These are phyloP conservation scores for Hymenopus coronatus DNA, from an alignment of 2,888 invertebrate species.

Conservation along the genomic window DNA sequence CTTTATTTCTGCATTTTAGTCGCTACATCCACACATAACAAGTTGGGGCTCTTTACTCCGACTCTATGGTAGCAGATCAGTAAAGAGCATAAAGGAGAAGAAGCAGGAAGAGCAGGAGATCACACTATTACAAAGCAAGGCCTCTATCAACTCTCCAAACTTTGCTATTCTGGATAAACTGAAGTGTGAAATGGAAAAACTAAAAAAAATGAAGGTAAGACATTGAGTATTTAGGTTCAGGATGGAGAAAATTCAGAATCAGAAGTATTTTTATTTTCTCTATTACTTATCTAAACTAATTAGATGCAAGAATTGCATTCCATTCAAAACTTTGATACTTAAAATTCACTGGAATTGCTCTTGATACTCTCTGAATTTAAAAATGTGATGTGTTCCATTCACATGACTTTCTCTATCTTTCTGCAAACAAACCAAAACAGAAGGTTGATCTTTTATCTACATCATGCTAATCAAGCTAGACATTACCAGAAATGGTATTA, in stretches of 20 bases:
- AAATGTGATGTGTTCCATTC: no score
- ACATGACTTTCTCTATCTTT: no score
- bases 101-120: conserved; percentile 91
- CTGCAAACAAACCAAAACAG: no score
- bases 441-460: no score
- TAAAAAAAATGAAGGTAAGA: conserved; percentile 57
- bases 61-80: conserved; percentile 87
- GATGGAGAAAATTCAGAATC: not conserved
- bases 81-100: conserved; percentile 88
- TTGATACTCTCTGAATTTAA: no score
- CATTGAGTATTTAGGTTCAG: not conserved
- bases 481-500: no score
- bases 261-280: not conserved
- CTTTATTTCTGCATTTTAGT: conserved; percentile 49
- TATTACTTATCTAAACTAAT: not conserved
- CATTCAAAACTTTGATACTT: no score
- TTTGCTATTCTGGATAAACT: conserved; percentile 85
- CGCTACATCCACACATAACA: conserved; percentile 89
- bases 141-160: conserved; percentile 87
- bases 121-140: conserved; percentile 83
- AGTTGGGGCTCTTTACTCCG: conserved; percentile 94
- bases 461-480: no score
- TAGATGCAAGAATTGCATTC: no score
- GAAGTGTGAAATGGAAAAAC: conserved; percentile 74
- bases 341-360: no score